Percentiles rank a stretch among this genome's conserved stretches.
These are phyloP conservation scores for Bombus confusus DNA, from an alignment of 1,140 invertebrate species.

Conservation along the genomic window DNA sequence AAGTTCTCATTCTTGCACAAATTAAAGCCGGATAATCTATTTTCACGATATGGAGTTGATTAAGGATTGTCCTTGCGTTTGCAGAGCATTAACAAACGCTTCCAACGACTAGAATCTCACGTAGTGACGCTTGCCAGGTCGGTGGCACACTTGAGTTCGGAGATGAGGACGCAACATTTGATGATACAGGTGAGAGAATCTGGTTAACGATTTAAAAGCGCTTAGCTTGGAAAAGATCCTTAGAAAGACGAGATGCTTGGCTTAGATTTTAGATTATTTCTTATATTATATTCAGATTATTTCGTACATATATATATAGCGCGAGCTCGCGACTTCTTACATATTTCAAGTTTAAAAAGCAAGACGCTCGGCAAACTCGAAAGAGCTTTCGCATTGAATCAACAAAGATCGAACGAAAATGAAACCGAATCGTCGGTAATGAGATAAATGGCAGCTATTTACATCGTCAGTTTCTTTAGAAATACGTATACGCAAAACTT, in stretches of 20 bases:
- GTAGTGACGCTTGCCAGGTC: conserved; percentile 95
- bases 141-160: conserved; percentile 95
- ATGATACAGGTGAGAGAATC: conserved; percentile 87
- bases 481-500: too few species aligned
- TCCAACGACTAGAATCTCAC: conserved; percentile 95
- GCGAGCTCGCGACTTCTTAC: too few species aligned
- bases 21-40: neutral
- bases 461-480: too few species aligned
- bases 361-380: neutral
- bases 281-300: too few species aligned
- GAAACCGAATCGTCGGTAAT: neutral
- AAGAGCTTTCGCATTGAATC: too few species aligned
- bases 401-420: neutral
- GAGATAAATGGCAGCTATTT: neutral
- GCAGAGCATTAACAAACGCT: conserved; percentile 92
- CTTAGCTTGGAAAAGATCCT: neutral
- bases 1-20: neutral
- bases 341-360: too few species aligned
- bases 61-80: conserved; percentile 43
- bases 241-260: neutral
- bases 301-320: too few species aligned
- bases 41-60: neutral
- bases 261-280: too few species aligned
- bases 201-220: conserved; percentile 38
- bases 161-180: conserved; percentile 95